Percentiles rank a stretch among this genome's conserved stretches.
Conservation (phyloP, 2,113 vertebrate species). For the Mustelus asterias region DNA sequence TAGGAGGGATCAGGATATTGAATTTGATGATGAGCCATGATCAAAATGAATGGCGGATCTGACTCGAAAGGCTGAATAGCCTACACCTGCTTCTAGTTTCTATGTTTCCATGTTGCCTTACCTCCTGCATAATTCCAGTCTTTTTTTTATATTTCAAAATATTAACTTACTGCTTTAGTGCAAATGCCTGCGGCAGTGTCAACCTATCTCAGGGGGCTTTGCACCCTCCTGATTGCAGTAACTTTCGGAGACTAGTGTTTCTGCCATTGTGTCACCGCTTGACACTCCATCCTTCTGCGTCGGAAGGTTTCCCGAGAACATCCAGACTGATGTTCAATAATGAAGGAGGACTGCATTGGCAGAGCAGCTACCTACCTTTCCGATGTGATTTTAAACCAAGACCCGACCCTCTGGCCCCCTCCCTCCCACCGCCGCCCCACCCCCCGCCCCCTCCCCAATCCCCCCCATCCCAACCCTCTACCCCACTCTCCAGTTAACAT, state of each 20-base stretch:
- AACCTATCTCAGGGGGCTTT: background rate
- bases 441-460: too few relatives aligned
- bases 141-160: background rate
- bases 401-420: background rate
- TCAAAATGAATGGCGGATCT: too few relatives aligned
- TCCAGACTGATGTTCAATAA: background rate
- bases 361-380: background rate
- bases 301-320: background rate
- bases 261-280: background rate
- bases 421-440: too few relatives aligned
- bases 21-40: too few relatives aligned
- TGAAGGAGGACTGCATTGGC: background rate
- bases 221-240: background rate
- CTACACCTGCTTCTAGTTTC: too few relatives aligned
- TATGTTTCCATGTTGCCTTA: too few relatives aligned
- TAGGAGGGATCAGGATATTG: too few relatives aligned
- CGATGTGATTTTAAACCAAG: background rate
- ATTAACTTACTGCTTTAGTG: background rate
- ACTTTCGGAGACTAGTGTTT: background rate
- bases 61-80: too few relatives aligned
- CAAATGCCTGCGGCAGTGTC: background rate
- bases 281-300: background rate
- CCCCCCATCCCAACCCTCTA: too few relatives aligned
- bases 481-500: background rate
- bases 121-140: background rate